Percentiles rank a stretch among this genome's conserved stretches.
These are phyloP conservation scores for Rhingia campestris DNA, from an alignment of 2,888 invertebrate species.

Conservation along the genomic window DNA sequence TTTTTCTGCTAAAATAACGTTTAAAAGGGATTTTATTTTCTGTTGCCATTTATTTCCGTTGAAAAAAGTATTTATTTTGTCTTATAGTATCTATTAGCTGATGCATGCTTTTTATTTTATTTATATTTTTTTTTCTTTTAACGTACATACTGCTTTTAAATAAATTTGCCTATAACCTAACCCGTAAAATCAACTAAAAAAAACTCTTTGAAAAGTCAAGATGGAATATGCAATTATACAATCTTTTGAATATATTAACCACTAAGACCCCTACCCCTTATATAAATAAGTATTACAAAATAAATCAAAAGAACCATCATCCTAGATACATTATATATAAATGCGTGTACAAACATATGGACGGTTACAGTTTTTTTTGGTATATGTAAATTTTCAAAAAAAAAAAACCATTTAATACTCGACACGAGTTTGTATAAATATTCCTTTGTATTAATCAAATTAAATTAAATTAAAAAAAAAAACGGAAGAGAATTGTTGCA, in stretches of 20 bases:
- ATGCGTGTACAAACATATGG: slow-evolving; percentile 80
- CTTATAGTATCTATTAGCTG: slow-evolving; percentile 27
- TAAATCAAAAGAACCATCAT: slow-evolving; percentile 67
- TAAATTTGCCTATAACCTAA: slow-evolving; percentile 36
- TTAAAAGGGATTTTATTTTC: slow-evolving; percentile 43
- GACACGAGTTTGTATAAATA: slow-evolving; percentile 51
- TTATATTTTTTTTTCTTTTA: slow-evolving; percentile 4
- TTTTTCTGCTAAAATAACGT: slow-evolving; percentile 12
- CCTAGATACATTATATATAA: slow-evolving; percentile 82
- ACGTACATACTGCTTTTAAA: slow-evolving; percentile 33
- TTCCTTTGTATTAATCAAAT: slow-evolving; percentile 39
- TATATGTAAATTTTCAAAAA: slow-evolving; percentile 54
- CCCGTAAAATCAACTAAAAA: slow-evolving; percentile 43
- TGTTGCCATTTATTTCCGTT: slow-evolving; percentile 8
- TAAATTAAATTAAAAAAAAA: slow-evolving; percentile 22
- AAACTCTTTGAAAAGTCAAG: slow-evolving; percentile 48
- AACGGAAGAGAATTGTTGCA: slow-evolving; percentile 71
- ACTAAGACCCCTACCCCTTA: slow-evolving; percentile 14
- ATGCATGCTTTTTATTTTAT: slow-evolving; percentile 54
- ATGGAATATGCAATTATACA: slow-evolving; percentile 44
- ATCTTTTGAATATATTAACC: slow-evolving; percentile 56
- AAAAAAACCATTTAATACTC: slow-evolving; percentile 26
- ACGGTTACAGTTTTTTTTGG: slow-evolving; percentile 61
- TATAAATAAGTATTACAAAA: slow-evolving; percentile 17
- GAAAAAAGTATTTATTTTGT: slow-evolving; percentile 5